Conservation (phyloP, 2,113 vertebrate species). For the Oncorhynchus kisutch region DNA sequence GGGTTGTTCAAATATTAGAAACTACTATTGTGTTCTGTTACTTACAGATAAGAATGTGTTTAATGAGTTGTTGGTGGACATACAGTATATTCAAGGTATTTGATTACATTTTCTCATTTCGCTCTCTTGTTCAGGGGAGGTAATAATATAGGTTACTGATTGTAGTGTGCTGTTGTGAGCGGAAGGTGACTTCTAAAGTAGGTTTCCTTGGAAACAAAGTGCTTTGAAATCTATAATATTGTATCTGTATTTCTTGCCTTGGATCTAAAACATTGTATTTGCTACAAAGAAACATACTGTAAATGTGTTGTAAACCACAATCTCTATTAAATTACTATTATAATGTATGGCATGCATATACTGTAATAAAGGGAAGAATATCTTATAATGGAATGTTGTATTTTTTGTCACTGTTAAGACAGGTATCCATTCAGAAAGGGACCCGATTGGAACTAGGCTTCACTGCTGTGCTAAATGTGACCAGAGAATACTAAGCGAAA, state of each 20-base stretch:
- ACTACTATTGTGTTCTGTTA: neutral
- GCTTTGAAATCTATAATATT: neutral
- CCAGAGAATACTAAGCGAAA: neutral
- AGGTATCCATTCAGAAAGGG: neutral
- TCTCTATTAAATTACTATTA: slow-evolving; percentile 26
- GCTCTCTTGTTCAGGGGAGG: neutral
- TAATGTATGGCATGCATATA: slow-evolving; percentile 37
- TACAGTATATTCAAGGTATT: neutral
- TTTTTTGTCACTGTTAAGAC: too few species aligned
- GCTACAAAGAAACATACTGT: slow-evolving; percentile 8
- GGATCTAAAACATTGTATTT: slow-evolving; percentile 24
- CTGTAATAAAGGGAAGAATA: slow-evolving; percentile 47
- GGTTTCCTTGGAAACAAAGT: neutral
- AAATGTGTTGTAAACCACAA: neutral
- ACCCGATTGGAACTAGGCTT: neutral
- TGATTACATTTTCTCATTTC: neutral
- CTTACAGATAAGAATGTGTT: neutral
- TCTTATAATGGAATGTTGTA: neutral
- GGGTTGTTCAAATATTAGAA: neutral
- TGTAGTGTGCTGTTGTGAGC: too few species aligned
- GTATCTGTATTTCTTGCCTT: slow-evolving; percentile 10
- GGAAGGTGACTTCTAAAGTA: too few species aligned
- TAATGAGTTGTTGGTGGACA: neutral
- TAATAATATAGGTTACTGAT: neutral
- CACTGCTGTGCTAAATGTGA: neutral